These are phyloP conservation scores for Chromoteleia sp. DNA, from an alignment of 2,888 invertebrate genomes.

Conservation along the genomic window DNA sequence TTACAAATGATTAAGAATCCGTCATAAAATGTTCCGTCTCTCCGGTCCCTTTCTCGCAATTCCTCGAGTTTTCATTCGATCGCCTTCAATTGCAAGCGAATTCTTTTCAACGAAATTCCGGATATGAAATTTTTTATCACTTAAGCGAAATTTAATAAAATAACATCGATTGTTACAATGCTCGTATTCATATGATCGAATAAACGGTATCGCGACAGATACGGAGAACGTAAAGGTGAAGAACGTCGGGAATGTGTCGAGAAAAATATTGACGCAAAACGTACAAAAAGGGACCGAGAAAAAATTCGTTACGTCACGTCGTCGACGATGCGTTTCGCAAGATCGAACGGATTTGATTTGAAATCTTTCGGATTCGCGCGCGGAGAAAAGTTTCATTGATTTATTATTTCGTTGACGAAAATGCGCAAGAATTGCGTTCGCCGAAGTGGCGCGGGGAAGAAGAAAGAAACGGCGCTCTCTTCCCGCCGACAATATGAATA, in stretches of 20 bases:
- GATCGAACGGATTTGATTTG: slow-evolving; percentile 40
- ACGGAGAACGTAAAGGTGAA: slow-evolving; percentile 33
- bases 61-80: slow-evolving; percentile 29
- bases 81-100: slow-evolving; percentile 33
- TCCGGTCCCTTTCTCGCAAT: neutral
- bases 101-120: slow-evolving; percentile 43
- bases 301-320: slow-evolving; percentile 39
- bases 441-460: too few relatives aligned
- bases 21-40: slow-evolving; percentile 46
- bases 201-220: slow-evolving; percentile 24
- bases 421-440: neutral
- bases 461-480: neutral
- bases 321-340: slow-evolving; percentile 26
- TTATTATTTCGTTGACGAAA: slow-evolving; percentile 1
- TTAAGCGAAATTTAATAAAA: slow-evolving; percentile 56
- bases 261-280: slow-evolving; percentile 45
- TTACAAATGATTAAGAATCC: slow-evolving; percentile 40
- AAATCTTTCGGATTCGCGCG: slow-evolving; percentile 15
- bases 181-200: slow-evolving; percentile 46
- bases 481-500: neutral
- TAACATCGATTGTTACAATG: slow-evolving; percentile 49
- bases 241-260: slow-evolving; percentile 49
- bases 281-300: slow-evolving; percentile 8
- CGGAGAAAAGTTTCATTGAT: slow-evolving; percentile 1
- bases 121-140: slow-evolving; percentile 56